These are phyloP conservation scores for Drosophila cognata DNA, from an alignment of 2,888 invertebrate genomes.

Conservation along the genomic window DNA sequence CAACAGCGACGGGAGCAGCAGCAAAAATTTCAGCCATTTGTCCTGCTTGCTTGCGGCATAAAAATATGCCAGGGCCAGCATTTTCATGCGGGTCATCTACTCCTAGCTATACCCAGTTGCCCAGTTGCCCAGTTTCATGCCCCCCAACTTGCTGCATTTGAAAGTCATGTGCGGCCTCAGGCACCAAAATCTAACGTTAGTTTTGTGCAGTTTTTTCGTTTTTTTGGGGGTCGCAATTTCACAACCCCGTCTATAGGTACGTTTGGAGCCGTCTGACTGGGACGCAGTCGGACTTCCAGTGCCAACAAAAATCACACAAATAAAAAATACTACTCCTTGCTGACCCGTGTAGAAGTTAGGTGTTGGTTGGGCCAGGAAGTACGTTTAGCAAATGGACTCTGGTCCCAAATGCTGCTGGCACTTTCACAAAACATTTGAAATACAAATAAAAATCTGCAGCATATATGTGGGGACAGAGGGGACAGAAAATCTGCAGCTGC, in stretches of 20 bases:
- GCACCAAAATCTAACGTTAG: conserved; percentile 49
- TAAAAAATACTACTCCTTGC: conserved; percentile 58
- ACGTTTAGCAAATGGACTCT: conserved; percentile 80
- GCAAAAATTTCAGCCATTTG: conserved; percentile 80
- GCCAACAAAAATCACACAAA: conserved; percentile 69
- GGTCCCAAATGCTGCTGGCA: conserved; percentile 79
- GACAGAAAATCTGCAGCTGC: conserved; percentile 46
- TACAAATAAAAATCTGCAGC: conserved; percentile 75
- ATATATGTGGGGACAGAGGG: conserved; percentile 29
- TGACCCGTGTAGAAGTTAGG: conserved; percentile 35
- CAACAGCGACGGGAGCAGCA: conserved; percentile 61
- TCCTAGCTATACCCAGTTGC: conserved; percentile 31
- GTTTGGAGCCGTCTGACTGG: conserved; percentile 48
- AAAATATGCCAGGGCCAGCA: conserved; percentile 82
- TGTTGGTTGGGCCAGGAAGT: conserved; percentile 28
- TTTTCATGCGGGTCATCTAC: conserved; percentile 82
- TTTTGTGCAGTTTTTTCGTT: conserved; percentile 49
- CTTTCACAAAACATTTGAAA: conserved; percentile 79
- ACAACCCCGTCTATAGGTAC: conserved; percentile 42
- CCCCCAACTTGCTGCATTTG: conserved; percentile 52
- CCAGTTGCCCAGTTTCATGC: conserved; percentile 15
- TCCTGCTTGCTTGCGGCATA: conserved; percentile 82
- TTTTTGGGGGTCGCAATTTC: conserved; percentile 42
- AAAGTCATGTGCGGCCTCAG: conserved; percentile 67
- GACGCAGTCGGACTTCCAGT: conserved; percentile 35